Conservation (phyloP, 30 jellyfish, hydroid and myxozoan species). For the Morbakka virulenta region DNA sequence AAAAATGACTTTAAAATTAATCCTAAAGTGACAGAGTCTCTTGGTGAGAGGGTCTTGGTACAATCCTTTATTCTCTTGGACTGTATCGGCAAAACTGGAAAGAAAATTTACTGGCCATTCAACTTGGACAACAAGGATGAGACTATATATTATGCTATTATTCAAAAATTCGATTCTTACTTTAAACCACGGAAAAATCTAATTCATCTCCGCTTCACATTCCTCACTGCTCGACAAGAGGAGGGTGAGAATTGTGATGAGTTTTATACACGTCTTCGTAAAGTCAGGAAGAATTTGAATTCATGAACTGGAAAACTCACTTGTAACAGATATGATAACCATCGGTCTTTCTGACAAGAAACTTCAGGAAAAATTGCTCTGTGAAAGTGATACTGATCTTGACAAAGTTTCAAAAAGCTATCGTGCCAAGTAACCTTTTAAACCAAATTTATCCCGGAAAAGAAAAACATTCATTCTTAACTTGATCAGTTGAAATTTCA, state of each 20-base stretch:
- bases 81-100: slow-evolving; percentile 35
- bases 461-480: no score
- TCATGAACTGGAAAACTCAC: no score
- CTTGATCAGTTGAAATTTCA: no score
- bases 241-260: slow-evolving; percentile 29
- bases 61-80: slow-evolving; percentile 23
- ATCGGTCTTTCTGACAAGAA: no score
- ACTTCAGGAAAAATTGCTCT: no score
- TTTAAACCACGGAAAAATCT: slow-evolving; percentile 28
- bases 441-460: no score
- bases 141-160: neutral
- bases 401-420: no score
- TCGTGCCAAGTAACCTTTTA: no score
- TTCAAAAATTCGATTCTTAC: slow-evolving; percentile 13
- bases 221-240: slow-evolving; percentile 20
- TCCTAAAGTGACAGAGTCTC: neutral
- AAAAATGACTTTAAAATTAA: slow-evolving; percentile 16
- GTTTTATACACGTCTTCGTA: slow-evolving; percentile 3
- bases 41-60: neutral
- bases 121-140: neutral
- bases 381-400: no score
- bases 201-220: neutral
- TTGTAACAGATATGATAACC: no score
- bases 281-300: slow-evolving; percentile 2
- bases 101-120: slow-evolving; percentile 10